phyloP scores from a whole-genome alignment of 2,888 invertebrate genomes.

The Thera britannica region DNA sequence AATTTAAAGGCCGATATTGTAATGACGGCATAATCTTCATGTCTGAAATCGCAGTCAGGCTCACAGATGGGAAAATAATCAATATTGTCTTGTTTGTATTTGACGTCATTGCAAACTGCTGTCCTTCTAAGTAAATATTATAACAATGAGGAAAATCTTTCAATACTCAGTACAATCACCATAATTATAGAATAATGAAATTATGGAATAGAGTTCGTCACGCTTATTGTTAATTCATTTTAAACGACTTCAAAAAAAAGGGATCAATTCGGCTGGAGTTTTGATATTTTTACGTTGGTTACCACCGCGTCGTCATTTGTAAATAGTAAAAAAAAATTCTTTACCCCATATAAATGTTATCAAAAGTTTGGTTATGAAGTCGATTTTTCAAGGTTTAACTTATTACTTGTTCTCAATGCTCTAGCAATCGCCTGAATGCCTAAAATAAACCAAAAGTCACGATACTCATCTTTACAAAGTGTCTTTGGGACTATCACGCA shows the following conservation, averaged over 20 bases:
- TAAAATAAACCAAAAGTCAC: too few relatives aligned
- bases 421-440: neutral
- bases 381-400: too few relatives aligned
- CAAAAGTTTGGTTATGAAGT: too few relatives aligned
- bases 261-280: too few relatives aligned
- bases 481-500: neutral
- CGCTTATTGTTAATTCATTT: too few relatives aligned
- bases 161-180: neutral
- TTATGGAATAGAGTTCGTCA: too few relatives aligned
- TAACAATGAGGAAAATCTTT: constrained; percentile 20
- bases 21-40: constrained; percentile 97
- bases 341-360: too few relatives aligned
- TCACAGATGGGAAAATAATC: constrained; percentile 82
- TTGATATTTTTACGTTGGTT: too few relatives aligned
- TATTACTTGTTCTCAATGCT: neutral
- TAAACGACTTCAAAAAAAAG: too few relatives aligned
- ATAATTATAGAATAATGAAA: neutral
- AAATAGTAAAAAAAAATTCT: too few relatives aligned
- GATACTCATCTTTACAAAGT: neutral
- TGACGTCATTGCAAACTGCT: constrained; percentile 18
- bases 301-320: too few relatives aligned
- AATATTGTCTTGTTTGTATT: constrained; percentile 27
- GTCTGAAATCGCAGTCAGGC: constrained; percentile 97
- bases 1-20: constrained; percentile 55
- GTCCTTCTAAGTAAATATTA: neutral